Evolutionary conservation across 2,888 invertebrate genomes (phyloP).

Genomic region (Cartodere bifasciata): DNA sequence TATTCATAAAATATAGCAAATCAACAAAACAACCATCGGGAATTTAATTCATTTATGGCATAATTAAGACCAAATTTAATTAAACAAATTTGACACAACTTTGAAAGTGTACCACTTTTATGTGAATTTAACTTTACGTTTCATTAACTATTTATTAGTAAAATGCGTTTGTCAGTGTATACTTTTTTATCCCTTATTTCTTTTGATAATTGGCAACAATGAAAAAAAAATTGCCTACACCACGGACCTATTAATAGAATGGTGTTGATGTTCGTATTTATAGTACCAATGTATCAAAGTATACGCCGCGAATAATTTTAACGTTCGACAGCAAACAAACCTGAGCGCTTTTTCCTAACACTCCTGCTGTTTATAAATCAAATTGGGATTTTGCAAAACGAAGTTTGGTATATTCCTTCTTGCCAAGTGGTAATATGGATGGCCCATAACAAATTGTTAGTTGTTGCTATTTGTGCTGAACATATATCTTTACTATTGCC

Average conservation of each 20-base stretch:
- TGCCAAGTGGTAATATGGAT: constrained; percentile 19
- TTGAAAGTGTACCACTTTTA: too few relatives aligned
- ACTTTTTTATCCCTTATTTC: too few relatives aligned
- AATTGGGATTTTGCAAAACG: constrained; percentile 29
- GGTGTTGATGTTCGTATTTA: constrained; percentile 34
- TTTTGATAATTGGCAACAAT: too few relatives aligned
- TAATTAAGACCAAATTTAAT: too few relatives aligned
- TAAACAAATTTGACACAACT: too few relatives aligned
- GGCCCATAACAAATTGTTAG: constrained; percentile 27
- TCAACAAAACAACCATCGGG: too few relatives aligned
- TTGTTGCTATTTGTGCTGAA: constrained; percentile 23
- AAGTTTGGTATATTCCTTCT: constrained; percentile 25
- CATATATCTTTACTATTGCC: constrained; percentile 25
- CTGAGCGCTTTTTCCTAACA: constrained; percentile 17
- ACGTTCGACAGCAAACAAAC: constrained; percentile 29
- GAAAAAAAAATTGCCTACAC: too few relatives aligned
- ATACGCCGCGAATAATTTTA: constrained; percentile 31
- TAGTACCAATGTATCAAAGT: constrained; percentile 32
- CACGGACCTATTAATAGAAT: constrained; percentile 26
- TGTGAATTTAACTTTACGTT: too few relatives aligned
- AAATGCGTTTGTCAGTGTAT: too few relatives aligned
- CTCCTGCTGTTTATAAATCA: constrained; percentile 33
- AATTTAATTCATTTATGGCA: too few relatives aligned
- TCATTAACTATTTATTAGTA: too few relatives aligned
- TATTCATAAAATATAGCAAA: too few relatives aligned